Conservation (phyloP, 2,797 vertebrate genomes). For the Sandelia bainsii region DNA sequence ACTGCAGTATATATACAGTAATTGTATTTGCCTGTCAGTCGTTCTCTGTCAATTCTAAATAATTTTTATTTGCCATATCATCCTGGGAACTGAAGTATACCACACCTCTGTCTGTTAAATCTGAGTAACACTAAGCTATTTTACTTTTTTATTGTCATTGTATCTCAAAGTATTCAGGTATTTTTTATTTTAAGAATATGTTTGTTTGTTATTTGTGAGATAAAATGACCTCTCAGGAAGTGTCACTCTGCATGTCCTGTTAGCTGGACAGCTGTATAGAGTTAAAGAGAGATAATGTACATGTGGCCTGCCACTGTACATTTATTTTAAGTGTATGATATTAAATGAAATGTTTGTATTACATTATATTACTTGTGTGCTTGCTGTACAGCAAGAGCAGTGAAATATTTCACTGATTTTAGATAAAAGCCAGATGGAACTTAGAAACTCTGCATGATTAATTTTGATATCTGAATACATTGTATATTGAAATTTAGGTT, state of each 20-base stretch:
- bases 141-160: constrained; percentile 55
- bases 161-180: constrained; percentile 71
- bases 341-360: constrained; percentile 63
- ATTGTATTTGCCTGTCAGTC: constrained; percentile 20
- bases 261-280: constrained; percentile 43
- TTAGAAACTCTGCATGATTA: constrained; percentile 38
- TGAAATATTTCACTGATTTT: constrained; percentile 48
- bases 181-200: constrained; percentile 52
- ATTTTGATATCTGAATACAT: constrained; percentile 60
- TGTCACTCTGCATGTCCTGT: constrained; percentile 52
- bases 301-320: constrained; percentile 59
- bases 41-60: constrained; percentile 25
- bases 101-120: constrained; percentile 42
- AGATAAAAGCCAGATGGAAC: constrained; percentile 43
- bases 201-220: constrained; percentile 63
- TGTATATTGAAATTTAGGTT: constrained; percentile 74
- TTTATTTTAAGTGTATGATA: constrained; percentile 61
- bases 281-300: constrained; percentile 14
- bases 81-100: constrained; percentile 37
- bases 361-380: constrained; percentile 33
- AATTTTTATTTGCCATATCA: constrained; percentile 26
- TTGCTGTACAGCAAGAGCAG: constrained; percentile 16
- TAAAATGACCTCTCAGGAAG: constrained; percentile 60
- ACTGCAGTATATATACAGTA: constrained; percentile 14
- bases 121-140: constrained; percentile 65